Evolutionary conservation across 2,113 vertebrate species (phyloP).

Genomic region (Columba janthina): DNA sequence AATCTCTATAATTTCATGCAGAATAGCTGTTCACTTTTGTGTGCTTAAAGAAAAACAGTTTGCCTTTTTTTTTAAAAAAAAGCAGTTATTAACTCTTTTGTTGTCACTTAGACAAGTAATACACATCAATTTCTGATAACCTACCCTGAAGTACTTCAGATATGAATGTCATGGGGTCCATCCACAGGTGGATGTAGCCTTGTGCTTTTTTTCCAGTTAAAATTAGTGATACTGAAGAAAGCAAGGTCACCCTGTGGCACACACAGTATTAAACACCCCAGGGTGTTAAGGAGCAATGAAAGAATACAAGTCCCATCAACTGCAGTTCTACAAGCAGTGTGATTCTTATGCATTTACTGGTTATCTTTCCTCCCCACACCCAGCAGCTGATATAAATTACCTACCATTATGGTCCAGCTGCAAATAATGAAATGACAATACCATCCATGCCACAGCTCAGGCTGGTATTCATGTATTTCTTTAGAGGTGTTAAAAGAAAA

Average conservation of each 20-base stretch:
- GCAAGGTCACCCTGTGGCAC: neutral
- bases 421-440: conserved; percentile 45
- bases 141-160: neutral
- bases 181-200: neutral
- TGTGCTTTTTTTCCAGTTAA: neutral
- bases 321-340: neutral
- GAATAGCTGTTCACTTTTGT: neutral
- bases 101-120: neutral
- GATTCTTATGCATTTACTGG: conserved; percentile 19
- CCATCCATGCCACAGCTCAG: neutral
- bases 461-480: conserved; percentile 16
- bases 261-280: neutral
- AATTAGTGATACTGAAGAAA: neutral
- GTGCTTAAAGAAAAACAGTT: neutral
- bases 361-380: neutral
- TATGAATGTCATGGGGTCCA: neutral
- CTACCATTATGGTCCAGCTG: neutral
- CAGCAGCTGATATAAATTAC: conserved; percentile 44
- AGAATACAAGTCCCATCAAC: neutral
- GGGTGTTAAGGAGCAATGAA: neutral
- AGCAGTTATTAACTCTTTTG: neutral
- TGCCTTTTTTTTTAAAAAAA: neutral
- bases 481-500: conserved; percentile 46
- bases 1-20: conserved; percentile 33
- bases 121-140: neutral